Evolutionary conservation across 1,140 invertebrate genomes (phyloP).

Genomic region (Centruroides vittatus): DNA sequence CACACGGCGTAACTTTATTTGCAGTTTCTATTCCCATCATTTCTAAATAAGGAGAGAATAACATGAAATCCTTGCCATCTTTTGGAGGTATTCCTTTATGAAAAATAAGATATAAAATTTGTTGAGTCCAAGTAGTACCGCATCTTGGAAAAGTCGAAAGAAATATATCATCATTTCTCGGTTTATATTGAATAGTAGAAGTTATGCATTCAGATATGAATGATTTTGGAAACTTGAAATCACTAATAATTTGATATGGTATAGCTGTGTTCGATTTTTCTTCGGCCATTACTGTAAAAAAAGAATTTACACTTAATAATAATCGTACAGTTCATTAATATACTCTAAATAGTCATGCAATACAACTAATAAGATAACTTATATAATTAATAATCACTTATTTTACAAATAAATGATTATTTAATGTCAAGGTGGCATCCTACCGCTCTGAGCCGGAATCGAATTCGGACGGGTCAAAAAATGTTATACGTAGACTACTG

Average conservation of each 20-base stretch:
- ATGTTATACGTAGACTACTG: no score
- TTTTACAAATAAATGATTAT: no score
- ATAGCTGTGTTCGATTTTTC: no score
- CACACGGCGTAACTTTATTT: neutral
- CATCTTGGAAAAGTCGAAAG: slow-evolving; percentile 10
- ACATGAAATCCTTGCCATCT: neutral
- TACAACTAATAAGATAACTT: no score
- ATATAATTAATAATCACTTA: no score
- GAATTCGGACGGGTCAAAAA: no score
- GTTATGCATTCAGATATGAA: neutral
- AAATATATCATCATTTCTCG: slow-evolving; percentile 9
- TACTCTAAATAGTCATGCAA: no score
- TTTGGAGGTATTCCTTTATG: neutral
- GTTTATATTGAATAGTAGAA: neutral
- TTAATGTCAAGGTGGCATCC: no score
- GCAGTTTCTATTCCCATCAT: neutral
- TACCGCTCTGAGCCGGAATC: no score
- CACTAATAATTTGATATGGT: neutral
- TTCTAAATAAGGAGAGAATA: neutral
- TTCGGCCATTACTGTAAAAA: no score
- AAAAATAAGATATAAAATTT: neutral
- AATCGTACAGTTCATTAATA: no score
- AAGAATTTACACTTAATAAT: no score
- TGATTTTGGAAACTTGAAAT: neutral
- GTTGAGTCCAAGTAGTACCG: slow-evolving; percentile 7